Evolutionary conservation across 2,888 invertebrate species (phyloP).

Genomic region (Chaitophorus viminalis): DNA sequence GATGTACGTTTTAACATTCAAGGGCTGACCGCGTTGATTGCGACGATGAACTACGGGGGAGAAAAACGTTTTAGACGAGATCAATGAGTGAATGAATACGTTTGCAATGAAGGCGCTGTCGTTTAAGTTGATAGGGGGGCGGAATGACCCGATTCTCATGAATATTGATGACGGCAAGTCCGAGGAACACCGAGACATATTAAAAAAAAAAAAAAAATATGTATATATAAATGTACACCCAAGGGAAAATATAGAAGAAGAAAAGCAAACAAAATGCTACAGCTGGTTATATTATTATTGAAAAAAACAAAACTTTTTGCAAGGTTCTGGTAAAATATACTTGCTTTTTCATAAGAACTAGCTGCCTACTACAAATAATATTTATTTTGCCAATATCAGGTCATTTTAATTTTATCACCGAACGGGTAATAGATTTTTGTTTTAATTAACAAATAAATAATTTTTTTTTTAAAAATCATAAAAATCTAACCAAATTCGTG

Average conservation of each 20-base stretch:
- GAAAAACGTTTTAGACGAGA: constrained; percentile 39
- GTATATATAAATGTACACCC: too few relatives aligned
- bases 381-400: background rate
- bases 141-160: constrained; percentile 46
- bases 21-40: background rate
- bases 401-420: background rate
- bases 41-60: too few relatives aligned
- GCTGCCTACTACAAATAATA: background rate
- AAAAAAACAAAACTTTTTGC: background rate
- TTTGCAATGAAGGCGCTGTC: constrained; percentile 22
- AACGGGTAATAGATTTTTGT: background rate
- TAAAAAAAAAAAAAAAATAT: constrained; percentile 20
- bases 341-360: background rate
- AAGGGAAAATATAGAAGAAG: background rate
- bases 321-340: background rate
- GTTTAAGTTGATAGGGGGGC: constrained; percentile 13
- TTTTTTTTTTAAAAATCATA: too few relatives aligned
- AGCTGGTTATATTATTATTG: background rate
- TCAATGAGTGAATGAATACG: constrained; percentile 41
- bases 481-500: too few relatives aligned
- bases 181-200: constrained; percentile 40
- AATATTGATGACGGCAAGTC: constrained; percentile 44
- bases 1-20: constrained; percentile 29
- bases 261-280: background rate
- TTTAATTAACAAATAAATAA: background rate